These are phyloP conservation scores for Chelonoidis abingdonii DNA, from an alignment of 2,113 vertebrate species.

Conservation along the genomic window DNA sequence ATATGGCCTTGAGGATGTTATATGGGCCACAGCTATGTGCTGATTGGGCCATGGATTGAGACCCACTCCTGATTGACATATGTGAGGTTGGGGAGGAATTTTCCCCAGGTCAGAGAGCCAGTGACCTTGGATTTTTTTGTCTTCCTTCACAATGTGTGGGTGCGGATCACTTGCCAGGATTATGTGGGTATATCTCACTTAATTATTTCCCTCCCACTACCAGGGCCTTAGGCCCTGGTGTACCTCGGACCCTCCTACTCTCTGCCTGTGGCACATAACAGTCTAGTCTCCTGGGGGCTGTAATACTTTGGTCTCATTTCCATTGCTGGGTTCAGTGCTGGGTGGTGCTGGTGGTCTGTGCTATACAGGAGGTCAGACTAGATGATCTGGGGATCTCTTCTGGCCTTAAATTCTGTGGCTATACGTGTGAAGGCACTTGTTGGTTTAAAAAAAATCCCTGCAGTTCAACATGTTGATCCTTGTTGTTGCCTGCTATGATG, in stretches of 20 bases:
- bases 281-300: neutral
- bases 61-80: neutral
- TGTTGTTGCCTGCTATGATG: neutral
- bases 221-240: neutral
- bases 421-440: neutral
- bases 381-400: neutral
- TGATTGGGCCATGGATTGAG: too few relatives aligned
- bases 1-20: too few relatives aligned
- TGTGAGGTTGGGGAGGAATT: neutral
- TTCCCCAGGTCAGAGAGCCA: neutral
- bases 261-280: neutral
- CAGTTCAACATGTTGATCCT: neutral
- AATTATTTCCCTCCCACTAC: neutral
- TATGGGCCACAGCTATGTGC: too few relatives aligned
- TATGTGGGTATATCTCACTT: neutral
- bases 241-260: neutral
- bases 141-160: neutral
- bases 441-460: constrained; percentile 33
- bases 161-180: neutral
- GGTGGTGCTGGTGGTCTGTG: neutral
- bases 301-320: neutral
- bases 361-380: neutral
- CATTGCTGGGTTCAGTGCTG: neutral
- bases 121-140: neutral
- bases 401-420: neutral